These are phyloP conservation scores for Gonocerus acuteangulatus DNA, from an alignment of 2,888 invertebrate species.

Conservation along the genomic window DNA sequence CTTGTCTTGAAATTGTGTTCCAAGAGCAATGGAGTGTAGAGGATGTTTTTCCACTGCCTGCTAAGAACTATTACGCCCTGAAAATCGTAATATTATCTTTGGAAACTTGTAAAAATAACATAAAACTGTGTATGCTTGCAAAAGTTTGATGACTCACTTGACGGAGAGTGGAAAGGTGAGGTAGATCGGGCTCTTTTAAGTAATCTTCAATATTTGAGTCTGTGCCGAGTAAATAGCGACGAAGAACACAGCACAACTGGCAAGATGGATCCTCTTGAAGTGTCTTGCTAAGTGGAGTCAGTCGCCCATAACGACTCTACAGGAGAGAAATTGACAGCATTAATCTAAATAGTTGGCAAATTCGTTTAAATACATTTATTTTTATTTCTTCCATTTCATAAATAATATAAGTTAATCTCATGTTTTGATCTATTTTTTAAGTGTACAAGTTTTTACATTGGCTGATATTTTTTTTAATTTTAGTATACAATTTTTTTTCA, in stretches of 20 bases:
- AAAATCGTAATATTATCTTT: no score
- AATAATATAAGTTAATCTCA: no score
- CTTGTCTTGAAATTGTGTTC: slow-evolving; percentile 84
- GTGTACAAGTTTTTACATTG: no score
- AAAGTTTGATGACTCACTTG: no score
- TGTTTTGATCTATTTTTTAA: no score
- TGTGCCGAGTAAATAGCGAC: slow-evolving; percentile 71
- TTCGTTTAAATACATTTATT: no score
- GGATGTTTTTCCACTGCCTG: slow-evolving; percentile 92
- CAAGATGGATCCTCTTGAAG: slow-evolving; percentile 92
- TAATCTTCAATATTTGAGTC: slow-evolving; percentile 72
- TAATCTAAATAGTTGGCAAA: no score
- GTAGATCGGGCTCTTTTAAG: slow-evolving; percentile 73
- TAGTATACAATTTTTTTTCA: no score
- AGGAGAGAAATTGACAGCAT: not conserved
- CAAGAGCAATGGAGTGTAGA: slow-evolving; percentile 84
- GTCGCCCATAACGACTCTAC: slow-evolving; percentile 81
- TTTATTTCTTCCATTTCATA: no score
- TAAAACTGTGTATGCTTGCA: no score
- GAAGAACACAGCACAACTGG: slow-evolving; percentile 81
- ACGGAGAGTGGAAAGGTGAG: slow-evolving; percentile 76
- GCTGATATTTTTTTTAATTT: no score
- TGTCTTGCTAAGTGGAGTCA: slow-evolving; percentile 80
- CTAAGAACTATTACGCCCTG: slow-evolving; percentile 92
- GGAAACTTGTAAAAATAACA: slow-evolving; percentile 9